Conservation (phyloP, 2,888 invertebrate genomes). For the Tetranychus truncatus region DNA sequence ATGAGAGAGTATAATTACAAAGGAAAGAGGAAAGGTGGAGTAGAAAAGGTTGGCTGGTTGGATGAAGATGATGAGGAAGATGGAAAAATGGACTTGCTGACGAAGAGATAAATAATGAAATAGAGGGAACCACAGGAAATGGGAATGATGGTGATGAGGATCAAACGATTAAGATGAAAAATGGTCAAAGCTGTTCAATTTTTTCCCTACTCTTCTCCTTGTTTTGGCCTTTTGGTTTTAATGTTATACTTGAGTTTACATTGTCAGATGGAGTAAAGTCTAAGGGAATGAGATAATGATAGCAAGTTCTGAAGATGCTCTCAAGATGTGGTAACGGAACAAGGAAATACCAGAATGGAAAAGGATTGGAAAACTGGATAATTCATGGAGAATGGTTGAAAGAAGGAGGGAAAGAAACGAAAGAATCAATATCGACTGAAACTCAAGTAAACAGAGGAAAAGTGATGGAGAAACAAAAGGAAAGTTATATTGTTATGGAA, state of each 20-base stretch:
- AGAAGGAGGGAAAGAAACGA: not conserved
- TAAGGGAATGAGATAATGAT: not conserved
- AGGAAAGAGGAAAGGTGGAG: not conserved
- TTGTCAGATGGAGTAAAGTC: not conserved
- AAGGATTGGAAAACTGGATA: not conserved
- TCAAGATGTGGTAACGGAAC: not conserved
- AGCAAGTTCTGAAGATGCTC: not conserved
- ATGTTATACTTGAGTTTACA: too few relatives aligned
- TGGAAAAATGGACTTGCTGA: not conserved
- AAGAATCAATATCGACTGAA: too few relatives aligned
- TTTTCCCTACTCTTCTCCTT: too few relatives aligned
- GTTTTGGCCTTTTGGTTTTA: too few relatives aligned
- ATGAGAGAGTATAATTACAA: not conserved
- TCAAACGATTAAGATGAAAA: not conserved
- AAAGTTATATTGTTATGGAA: too few relatives aligned
- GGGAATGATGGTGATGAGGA: not conserved
- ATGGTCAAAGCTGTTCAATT: not conserved
- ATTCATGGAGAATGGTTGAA: not conserved
- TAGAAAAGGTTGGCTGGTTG: not conserved
- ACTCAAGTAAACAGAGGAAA: too few relatives aligned
- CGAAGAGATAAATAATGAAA: not conserved
- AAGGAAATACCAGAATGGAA: not conserved
- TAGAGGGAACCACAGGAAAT: not conserved
- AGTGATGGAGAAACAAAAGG: too few relatives aligned
- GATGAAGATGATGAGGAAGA: not conserved